A percentile compares a stretch with the other conserved stretches of the same genome.
These are phyloP conservation scores for Microtus richardsoni DNA, from an alignment of 2,113 vertebrate species.

Conservation along the genomic window DNA sequence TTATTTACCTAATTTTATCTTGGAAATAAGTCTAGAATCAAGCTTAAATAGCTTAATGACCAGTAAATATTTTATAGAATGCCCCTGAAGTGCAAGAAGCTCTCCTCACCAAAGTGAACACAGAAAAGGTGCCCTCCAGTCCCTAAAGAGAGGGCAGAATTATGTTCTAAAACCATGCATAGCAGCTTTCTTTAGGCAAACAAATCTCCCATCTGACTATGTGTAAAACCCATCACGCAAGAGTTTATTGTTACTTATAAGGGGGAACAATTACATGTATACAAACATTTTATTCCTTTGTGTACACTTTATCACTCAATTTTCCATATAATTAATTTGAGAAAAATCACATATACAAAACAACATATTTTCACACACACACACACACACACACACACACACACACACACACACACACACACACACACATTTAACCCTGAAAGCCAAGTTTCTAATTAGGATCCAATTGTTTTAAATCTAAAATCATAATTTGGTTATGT, in stretches of 20 bases:
- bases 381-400: not conserved
- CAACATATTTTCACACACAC: not conserved
- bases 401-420: not conserved
- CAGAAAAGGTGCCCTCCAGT: not conserved
- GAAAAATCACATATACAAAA: not conserved
- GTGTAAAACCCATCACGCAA: not conserved
- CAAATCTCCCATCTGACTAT: not conserved
- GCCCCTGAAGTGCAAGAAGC: not conserved
- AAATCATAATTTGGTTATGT: slow-evolving; percentile 18
- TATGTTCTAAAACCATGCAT: not conserved
- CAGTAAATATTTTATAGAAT: slow-evolving; percentile 10
- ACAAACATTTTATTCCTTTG: not conserved
- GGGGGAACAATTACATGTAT: not conserved
- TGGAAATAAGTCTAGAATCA: slow-evolving; percentile 41
- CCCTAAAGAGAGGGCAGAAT: slow-evolving; percentile 21
- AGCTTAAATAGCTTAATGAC: not conserved
- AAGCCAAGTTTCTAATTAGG: not conserved
- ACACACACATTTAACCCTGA: not conserved
- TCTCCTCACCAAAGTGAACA: not conserved
- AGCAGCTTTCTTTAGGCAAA: not conserved
- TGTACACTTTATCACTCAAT: slow-evolving; percentile 25
- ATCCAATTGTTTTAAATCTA: not conserved
- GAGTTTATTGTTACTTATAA: slow-evolving; percentile 21
- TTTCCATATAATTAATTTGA: not conserved
- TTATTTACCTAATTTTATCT: not conserved